phyloP scores from a whole-genome alignment of 1,140 invertebrate genomes.

The Monochamus saltuarius region DNA sequence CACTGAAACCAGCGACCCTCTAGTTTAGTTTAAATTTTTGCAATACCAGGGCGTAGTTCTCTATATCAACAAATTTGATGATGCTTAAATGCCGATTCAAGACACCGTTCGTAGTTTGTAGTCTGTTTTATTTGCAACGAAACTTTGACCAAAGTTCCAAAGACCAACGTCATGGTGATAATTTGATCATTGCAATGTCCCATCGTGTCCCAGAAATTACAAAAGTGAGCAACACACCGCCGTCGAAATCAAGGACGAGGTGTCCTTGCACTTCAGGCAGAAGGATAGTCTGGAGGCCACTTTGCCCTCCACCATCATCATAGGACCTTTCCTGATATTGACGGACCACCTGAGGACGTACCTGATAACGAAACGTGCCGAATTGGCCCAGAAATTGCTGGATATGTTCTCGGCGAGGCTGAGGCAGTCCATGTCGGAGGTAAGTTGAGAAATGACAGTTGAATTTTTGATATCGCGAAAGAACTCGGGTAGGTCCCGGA shows the following conservation, averaged over 20 bases:
- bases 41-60: too few species aligned
- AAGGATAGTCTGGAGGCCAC: constrained; percentile 56
- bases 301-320: constrained; percentile 61
- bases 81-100: too few species aligned
- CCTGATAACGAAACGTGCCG: constrained; percentile 62
- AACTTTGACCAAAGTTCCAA: too few species aligned
- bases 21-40: too few species aligned
- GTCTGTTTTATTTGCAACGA: too few species aligned
- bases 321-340: constrained; percentile 69
- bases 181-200: too few species aligned
- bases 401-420: constrained; percentile 61
- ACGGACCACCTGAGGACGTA: constrained; percentile 53
- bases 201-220: constrained; percentile 52
- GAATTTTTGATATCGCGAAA: too few species aligned
- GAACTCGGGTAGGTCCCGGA: too few species aligned
- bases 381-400: constrained; percentile 63
- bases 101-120: too few species aligned
- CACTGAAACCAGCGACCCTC: too few species aligned
- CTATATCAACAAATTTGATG: too few species aligned
- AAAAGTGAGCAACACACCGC: constrained; percentile 57
- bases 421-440: constrained; percentile 55
- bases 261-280: constrained; percentile 59
- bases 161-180: too few species aligned
- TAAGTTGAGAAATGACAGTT: constrained; percentile 33
- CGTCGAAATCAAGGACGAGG: constrained; percentile 59